Conservation (phyloP, 2,888 invertebrate genomes). For the Chymomyza procnemis region DNA sequence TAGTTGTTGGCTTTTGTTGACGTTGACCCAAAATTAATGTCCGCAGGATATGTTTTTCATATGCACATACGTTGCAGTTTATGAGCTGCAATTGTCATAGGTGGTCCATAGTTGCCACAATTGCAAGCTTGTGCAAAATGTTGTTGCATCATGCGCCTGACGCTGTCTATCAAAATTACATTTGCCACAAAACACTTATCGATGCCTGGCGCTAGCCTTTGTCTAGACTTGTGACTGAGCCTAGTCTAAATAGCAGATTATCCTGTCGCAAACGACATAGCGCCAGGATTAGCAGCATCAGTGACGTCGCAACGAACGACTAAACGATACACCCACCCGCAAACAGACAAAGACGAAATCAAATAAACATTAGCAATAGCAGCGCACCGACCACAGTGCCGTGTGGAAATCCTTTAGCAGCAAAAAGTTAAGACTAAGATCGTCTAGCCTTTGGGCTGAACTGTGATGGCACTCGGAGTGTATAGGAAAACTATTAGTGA, state of each 20-base stretch:
- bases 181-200: conserved; percentile 26
- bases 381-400: conserved; percentile 7
- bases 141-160: conserved; percentile 29
- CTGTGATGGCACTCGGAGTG: neutral
- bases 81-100: conserved; percentile 34
- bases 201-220: conserved; percentile 58
- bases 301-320: conserved; percentile 4
- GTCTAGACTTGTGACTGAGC: conserved; percentile 72
- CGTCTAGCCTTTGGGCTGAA: conserved; percentile 45
- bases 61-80: conserved; percentile 10
- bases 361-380: conserved; percentile 63
- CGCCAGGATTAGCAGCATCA: conserved; percentile 59
- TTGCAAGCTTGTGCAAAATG: neutral
- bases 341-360: conserved; percentile 57
- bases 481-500: conserved; percentile 47
- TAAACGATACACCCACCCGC: conserved; percentile 1
- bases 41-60: conserved; percentile 34
- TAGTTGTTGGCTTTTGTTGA: conserved; percentile 41
- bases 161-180: conserved; percentile 38
- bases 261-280: conserved; percentile 49
- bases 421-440: conserved; percentile 66
- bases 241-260: conserved; percentile 65
- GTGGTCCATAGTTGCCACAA: neutral
- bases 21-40: conserved; percentile 53
- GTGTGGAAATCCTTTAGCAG: conserved; percentile 49